Percentiles rank a stretch among this genome's conserved stretches.
Conservation (phyloP, 2,113 vertebrate genomes). For the Daphoenositta chrysoptera region DNA sequence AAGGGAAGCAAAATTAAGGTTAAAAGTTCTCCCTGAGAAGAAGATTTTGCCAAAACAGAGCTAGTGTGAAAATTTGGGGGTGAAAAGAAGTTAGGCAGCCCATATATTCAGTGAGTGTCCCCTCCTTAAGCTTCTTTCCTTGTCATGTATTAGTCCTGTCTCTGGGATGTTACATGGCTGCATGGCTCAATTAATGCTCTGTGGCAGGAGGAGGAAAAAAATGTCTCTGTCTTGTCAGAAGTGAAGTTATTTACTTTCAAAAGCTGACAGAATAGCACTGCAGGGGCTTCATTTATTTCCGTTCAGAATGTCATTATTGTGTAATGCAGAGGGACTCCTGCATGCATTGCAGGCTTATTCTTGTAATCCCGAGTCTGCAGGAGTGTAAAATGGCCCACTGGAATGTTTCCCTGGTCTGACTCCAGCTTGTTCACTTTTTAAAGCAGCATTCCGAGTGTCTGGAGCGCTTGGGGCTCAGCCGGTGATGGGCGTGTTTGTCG, state of each 20-base stretch:
- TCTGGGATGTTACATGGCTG: slow-evolving; percentile 59
- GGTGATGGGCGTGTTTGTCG: accelerated
- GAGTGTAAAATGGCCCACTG: background rate
- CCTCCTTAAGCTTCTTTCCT: background rate
- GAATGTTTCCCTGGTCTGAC: background rate
- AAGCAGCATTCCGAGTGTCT: background rate
- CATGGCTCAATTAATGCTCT: slow-evolving; percentile 78
- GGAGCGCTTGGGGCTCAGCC: background rate
- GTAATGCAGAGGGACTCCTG: slow-evolving; percentile 67
- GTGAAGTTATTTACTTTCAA: slow-evolving; percentile 82
- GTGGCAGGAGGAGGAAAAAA: slow-evolving; percentile 72
- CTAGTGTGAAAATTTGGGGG: background rate
- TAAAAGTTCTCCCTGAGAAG: background rate
- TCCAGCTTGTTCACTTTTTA: background rate
- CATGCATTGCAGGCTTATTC: slow-evolving; percentile 46
- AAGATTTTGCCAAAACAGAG: background rate
- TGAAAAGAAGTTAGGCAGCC: background rate
- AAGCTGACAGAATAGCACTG: slow-evolving; percentile 81
- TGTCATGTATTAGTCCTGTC: slow-evolving; percentile 27
- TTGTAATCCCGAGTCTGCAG: background rate
- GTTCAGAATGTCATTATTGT: slow-evolving; percentile 76
- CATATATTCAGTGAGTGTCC: background rate
- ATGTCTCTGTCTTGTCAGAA: slow-evolving; percentile 75
- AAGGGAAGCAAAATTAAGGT: background rate
- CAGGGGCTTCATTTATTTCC: slow-evolving; percentile 80